Base-by-base conservation (phyloP, 2,797 vertebrate species). In the Helicolenus hilgendorfi region DNA sequence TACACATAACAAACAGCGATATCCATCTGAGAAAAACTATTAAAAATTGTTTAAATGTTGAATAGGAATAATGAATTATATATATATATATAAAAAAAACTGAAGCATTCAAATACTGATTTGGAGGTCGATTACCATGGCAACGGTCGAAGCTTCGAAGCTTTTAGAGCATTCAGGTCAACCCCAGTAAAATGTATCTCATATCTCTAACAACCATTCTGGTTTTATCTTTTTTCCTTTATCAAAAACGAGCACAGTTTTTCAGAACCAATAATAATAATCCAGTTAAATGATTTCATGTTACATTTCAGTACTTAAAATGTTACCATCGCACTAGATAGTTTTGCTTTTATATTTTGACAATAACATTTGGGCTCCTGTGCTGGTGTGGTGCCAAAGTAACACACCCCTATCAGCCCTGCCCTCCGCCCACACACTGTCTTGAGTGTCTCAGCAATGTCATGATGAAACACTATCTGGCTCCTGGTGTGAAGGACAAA, bases 401-500 rank as follows among this genome's bases (percentile, higher is more conserved):
- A 85, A 63, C 41, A 45, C 49, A 53, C 41, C 38, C 38, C 58
- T 27, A 41, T 72, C 75, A 74, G 27, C 62, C 38, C 63, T 3
- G 4, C 45, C 62, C 67, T 18, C 41, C 7, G 1, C 79, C 62
- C 71, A 88, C 55, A 65, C 82, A 80, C 67, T 79, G 65, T 88
- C 82, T 87, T 82, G 20, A 85, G 55, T 86, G 84, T 82, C 81
- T 92, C 79, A 89, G 88, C 84, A 93, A 92, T 86, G 89, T 92
- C 89, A 91, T 20, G 67, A 89, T 91, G 92, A 93, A 96, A 95
- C 83, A 81, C 90, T 89, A 92, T 94, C 87, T 77, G 75, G 73
- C 75, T 87, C 72, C 86, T 73, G 68, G 67, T 90, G 84, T 91
- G 85, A 93, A 94, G 91, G 92, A 83, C 86, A 83, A 89, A 92